A percentile compares a stretch with the other conserved stretches of the same genome.
Conservation (phyloP, 2,797 vertebrate species). For the Bovichtus variegatus region DNA sequence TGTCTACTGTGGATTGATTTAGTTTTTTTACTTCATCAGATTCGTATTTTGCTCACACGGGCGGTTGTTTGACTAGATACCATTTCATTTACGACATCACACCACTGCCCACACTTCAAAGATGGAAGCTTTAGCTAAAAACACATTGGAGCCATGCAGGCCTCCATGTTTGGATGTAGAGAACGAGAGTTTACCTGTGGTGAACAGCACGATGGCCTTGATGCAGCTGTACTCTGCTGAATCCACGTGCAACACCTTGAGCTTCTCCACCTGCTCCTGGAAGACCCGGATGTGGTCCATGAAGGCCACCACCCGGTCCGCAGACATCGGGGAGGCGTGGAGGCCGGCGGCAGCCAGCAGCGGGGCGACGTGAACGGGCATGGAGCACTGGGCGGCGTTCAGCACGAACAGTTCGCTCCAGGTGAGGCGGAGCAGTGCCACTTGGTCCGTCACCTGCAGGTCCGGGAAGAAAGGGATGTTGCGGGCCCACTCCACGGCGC, state of each 20-base stretch:
- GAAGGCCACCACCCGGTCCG: conserved; percentile 97
- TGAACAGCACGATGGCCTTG: conserved; percentile 97
- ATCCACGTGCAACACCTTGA: conserved; percentile 96
- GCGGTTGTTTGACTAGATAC: background rate
- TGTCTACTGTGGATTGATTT: background rate
- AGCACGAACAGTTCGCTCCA: conserved; percentile 98
- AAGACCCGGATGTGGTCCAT: conserved; percentile 99
- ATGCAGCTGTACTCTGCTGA: conserved; percentile 98
- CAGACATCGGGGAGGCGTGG: conserved; percentile 97
- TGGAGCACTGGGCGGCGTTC: conserved; percentile 96
- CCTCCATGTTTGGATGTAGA: background rate
- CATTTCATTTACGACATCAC: background rate
- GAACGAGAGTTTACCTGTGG: conserved; percentile 88
- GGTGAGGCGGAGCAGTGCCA: conserved; percentile 95
- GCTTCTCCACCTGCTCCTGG: conserved; percentile 98
- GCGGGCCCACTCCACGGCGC: conserved; percentile 97
- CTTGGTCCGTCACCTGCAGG: conserved; percentile 97
- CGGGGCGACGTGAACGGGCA: conserved; percentile 96
- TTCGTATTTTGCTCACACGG: background rate
- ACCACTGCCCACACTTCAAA: background rate
- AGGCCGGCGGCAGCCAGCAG: conserved; percentile 95
- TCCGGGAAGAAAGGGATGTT: conserved; percentile 99
- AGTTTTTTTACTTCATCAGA: background rate
- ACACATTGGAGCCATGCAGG: background rate
- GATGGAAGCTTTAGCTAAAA: background rate